These are phyloP conservation scores for Muntiacus muntjak DNA, from an alignment of 2,113 vertebrate species.

Conservation along the genomic window DNA sequence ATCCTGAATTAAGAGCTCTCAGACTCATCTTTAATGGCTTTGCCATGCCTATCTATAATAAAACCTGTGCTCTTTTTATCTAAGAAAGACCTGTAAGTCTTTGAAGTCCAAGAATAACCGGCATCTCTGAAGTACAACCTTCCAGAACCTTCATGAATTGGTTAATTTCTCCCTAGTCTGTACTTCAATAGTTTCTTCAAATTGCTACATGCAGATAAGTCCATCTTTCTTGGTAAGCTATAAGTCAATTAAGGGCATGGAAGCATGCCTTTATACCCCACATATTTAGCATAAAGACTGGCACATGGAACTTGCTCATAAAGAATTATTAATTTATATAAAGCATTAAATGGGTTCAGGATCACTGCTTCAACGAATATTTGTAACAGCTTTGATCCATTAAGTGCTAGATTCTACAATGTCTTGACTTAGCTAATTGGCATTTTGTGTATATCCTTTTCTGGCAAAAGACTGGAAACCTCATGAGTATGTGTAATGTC, in stretches of 20 bases:
- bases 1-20: neutral
- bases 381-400: neutral
- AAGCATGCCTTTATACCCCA: neutral
- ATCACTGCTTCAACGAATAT: neutral
- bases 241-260: neutral
- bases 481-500: neutral
- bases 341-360: neutral
- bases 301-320: neutral
- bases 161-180: neutral
- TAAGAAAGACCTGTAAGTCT: neutral
- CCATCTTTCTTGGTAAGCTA: neutral
- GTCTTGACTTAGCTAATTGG: neutral
- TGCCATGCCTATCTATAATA: neutral
- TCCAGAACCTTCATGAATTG: neutral
- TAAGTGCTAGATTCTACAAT: neutral
- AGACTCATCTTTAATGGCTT: neutral
- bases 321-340: neutral
- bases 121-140: neutral
- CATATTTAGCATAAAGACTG: neutral
- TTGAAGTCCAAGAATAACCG: neutral
- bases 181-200: neutral
- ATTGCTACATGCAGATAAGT: neutral
- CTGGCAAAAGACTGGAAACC: neutral
- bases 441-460: neutral
- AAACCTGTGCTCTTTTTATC: neutral